Evolutionary conservation across 2,113 vertebrate species (phyloP).

Genomic region (Glaucidium brasilianum): DNA sequence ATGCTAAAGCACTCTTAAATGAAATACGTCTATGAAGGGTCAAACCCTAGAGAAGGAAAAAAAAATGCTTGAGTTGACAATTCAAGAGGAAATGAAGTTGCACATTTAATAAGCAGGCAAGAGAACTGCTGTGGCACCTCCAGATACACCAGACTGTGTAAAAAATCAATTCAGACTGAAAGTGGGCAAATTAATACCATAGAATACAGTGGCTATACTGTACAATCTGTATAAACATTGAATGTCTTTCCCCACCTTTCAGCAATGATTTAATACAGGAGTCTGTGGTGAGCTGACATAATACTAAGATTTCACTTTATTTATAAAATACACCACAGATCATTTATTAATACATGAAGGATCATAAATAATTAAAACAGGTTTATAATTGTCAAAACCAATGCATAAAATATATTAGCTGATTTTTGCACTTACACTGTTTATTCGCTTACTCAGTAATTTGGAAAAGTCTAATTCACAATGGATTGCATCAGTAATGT

Average conservation of each 20-base stretch:
- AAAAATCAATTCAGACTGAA: constrained; percentile 37
- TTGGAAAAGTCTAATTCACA: constrained; percentile 6
- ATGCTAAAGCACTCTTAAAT: neutral
- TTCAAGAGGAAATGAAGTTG: constrained; percentile 34
- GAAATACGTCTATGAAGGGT: neutral
- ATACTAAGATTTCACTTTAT: constrained; percentile 60
- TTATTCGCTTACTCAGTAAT: neutral
- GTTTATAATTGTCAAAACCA: constrained; percentile 40
- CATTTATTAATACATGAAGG: constrained; percentile 54
- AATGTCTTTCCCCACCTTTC: neutral
- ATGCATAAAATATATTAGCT: constrained; percentile 31
- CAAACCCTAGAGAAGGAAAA: neutral
- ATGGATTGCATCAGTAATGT: neutral
- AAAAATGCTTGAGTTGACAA: neutral
- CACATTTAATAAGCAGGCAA: constrained; percentile 8
- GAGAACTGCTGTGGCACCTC: constrained; percentile 5
- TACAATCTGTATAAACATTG: constrained; percentile 25
- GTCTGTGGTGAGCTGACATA: constrained; percentile 41
- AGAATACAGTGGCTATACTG: neutral
- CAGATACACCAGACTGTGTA: neutral
- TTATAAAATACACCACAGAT: constrained; percentile 55
- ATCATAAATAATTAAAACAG: constrained; percentile 62
- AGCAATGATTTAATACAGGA: constrained; percentile 41
- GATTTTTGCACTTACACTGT: neutral
- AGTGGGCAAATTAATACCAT: neutral